phyloP scores from a whole-genome alignment of 2,888 invertebrate species.

The Tuberolachnus salignus region DNA sequence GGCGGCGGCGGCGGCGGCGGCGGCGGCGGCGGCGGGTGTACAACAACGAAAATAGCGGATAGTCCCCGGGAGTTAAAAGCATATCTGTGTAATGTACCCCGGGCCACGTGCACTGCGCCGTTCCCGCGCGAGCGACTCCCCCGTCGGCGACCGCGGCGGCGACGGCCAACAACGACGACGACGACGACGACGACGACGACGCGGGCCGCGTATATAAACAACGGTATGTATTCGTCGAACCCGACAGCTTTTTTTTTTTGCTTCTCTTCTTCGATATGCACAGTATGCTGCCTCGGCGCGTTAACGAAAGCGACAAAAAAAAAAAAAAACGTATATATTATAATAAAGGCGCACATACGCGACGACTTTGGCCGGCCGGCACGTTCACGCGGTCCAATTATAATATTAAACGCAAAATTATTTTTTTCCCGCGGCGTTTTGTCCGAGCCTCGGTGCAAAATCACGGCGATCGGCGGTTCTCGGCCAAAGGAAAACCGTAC shows the following conservation, averaged over 20 bases:
- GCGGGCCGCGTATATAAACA: slow-evolving; percentile 17
- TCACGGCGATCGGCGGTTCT: too few species aligned
- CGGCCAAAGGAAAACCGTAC: too few species aligned
- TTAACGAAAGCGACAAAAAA: background rate
- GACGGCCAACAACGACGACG: background rate
- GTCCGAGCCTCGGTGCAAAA: too few species aligned
- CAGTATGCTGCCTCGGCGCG: background rate
- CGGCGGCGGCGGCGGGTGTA: background rate
- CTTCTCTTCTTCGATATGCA: background rate
- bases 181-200: background rate
- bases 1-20: background rate
- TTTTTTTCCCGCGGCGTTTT: too few species aligned
- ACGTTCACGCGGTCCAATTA: too few species aligned
- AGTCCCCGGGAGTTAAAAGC: slow-evolving; percentile 55
- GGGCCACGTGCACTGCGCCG: slow-evolving; percentile 46
- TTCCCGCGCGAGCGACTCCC: slow-evolving; percentile 27
- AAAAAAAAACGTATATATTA: slow-evolving; percentile 1
- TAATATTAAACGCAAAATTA: too few species aligned
- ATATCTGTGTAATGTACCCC: slow-evolving; percentile 56
- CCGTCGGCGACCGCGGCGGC: background rate
- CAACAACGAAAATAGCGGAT: slow-evolving; percentile 52
- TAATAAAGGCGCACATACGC: too few species aligned
- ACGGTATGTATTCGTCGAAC: background rate
- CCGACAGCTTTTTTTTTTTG: background rate
- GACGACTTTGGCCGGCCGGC: too few species aligned